A percentile compares a stretch with the other conserved stretches of the same genome.
Evolutionary conservation across 2,888 invertebrate genomes (phyloP).

Genomic region (Norana najaformis): DNA sequence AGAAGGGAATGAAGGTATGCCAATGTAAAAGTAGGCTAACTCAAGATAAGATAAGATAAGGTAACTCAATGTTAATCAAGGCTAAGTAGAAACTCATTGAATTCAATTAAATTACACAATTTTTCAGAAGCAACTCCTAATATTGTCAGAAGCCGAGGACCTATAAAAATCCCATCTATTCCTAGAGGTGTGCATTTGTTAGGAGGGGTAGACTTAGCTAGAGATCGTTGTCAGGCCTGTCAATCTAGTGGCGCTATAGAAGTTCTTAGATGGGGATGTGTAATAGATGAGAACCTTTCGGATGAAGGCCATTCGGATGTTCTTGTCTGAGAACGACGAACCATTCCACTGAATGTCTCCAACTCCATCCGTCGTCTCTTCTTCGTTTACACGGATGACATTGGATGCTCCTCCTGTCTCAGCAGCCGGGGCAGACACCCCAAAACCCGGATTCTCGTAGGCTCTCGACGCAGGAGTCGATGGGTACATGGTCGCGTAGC

Average conservation of each 20-base stretch:
- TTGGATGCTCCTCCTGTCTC: background rate
- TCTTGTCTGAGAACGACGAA: constrained; percentile 47
- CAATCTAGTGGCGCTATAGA: background rate
- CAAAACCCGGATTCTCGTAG: background rate
- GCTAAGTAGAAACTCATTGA: background rate
- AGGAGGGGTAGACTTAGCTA: background rate
- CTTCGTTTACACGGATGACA: background rate
- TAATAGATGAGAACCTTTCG: constrained; percentile 49
- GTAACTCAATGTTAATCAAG: background rate
- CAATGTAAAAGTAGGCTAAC: background rate
- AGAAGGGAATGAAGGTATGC: too few species aligned
- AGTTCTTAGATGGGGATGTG: background rate
- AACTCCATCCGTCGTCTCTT: background rate
- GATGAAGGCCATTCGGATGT: constrained; percentile 56
- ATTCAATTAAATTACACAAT: background rate
- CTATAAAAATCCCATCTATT: background rate
- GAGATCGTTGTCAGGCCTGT: background rate
- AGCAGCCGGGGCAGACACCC: background rate
- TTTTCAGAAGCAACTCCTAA: background rate
- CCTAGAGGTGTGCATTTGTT: background rate
- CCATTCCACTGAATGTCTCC: background rate
- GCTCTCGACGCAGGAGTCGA: background rate
- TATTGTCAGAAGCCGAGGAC: background rate
- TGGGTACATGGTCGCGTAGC: background rate
- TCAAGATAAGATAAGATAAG: background rate